Base-by-base conservation (phyloP, 92 coral and sea anemone species). In the Palythoa grandiflora region DNA sequence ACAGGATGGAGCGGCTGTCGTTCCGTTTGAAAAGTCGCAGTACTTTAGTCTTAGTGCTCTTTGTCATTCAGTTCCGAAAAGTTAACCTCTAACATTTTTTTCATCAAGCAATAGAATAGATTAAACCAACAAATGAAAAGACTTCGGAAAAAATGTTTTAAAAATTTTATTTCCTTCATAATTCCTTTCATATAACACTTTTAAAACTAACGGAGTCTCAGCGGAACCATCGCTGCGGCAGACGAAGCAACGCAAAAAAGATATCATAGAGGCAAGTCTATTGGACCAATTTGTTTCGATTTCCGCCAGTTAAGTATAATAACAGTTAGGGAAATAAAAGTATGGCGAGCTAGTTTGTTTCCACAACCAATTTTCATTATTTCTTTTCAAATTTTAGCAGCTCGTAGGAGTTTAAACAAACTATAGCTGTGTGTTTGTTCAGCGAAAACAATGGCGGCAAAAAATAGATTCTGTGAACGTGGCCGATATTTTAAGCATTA, bases 361-460 rank as follows among this genome's bases (percentile, higher is more conserved):
- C 86, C 60, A 77, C 44, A 81, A 81, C 48, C 66, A 81, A 81
- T 81, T 63, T 28, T 37, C 75, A 47, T 81, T 44, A 81, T 81
- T 47, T 81, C 44, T 66, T 66, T 71, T 65, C 60, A 53, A 51
- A 81, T 81, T 81, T 81, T 81, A 81, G 86, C 86, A 81, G 76
- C 86, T 66, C 60, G 52, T 28, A 65, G 39, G 35, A 66, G 86
- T 81, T 81, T 81, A 81, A 81, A 81, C 86, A 81, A 81, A 63
- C 86, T 65, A 39, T 39, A 44, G 75, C 86, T 19, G 86, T 81
- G 75, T 79, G 73, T 81, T 81, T 81, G 74, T 66, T 81, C 86
- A 81, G 74, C 55, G 75, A 40, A 81, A 81, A 81, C 75, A 81
- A 77, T 77, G 66, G 83, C 66, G 38, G 68, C n/a, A 39, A 73